Percentiles rank a stretch among this genome's conserved stretches.
These are phyloP conservation scores for Orthosia gothica DNA, from an alignment of 2,888 invertebrate species.

Conservation along the genomic window DNA sequence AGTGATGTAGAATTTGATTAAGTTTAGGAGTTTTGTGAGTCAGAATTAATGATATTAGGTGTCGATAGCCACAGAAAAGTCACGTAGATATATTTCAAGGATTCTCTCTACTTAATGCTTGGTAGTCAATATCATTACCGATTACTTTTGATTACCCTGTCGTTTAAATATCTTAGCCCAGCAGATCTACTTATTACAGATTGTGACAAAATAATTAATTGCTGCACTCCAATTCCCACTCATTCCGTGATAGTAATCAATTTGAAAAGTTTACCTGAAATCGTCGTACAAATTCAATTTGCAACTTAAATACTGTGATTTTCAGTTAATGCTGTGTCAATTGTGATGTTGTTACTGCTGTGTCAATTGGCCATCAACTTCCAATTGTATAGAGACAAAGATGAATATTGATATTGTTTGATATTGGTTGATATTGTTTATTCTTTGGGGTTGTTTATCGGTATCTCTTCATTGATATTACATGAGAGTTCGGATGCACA, in stretches of 20 bases:
- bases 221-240: constrained; percentile 12
- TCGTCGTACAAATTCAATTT: constrained; percentile 42
- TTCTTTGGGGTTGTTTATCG: neutral
- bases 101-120: neutral
- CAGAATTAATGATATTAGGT: neutral
- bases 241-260: constrained; percentile 22
- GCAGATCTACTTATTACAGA: neutral
- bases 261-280: constrained; percentile 19
- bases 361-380: constrained; percentile 60
- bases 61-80: neutral
- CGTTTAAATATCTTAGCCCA: neutral
- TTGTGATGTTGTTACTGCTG: constrained; percentile 27
- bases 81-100: neutral
- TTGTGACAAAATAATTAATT: neutral
- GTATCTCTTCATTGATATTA: neutral
- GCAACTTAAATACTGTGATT: constrained; percentile 32
- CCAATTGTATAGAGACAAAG: too few species aligned
- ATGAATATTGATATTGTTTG: too few species aligned
- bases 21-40: neutral
- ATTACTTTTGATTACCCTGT: neutral
- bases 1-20: neutral
- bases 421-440: neutral
- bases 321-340: constrained; percentile 45
- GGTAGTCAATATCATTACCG: neutral
- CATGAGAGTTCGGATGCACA: neutral